phyloP scores from a whole-genome alignment of 2,113 vertebrate genomes.

The Cheirogaleus medius region DNA sequence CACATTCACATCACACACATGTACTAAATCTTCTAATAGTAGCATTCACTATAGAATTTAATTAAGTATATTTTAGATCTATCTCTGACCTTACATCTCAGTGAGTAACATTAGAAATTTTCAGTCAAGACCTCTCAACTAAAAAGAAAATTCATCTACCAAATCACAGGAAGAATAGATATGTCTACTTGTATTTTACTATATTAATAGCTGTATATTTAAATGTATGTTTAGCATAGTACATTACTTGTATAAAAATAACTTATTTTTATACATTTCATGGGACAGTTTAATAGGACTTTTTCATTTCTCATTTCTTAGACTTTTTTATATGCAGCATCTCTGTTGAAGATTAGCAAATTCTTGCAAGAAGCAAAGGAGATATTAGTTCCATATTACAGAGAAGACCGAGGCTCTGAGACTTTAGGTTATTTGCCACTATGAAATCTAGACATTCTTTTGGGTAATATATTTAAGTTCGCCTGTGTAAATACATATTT shows the following conservation, averaged over 20 bases:
- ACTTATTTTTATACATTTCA: background rate
- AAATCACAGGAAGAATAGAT: background rate
- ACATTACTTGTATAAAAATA: background rate
- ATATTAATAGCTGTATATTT: background rate
- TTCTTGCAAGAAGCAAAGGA: background rate
- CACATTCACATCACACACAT: background rate
- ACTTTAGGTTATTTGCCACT: background rate
- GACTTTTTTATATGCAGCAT: background rate
- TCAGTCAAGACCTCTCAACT: background rate
- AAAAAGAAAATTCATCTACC: background rate
- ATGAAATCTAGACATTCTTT: background rate
- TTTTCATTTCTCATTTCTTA: background rate
- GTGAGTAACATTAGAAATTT: slow-evolving; percentile 15
- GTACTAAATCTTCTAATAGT: background rate
- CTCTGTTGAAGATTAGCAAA: background rate
- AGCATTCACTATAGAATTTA: background rate
- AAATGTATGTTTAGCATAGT: background rate
- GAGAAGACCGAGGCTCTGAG: background rate
- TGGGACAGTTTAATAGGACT: background rate
- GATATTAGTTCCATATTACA: background rate
- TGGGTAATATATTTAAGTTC: background rate
- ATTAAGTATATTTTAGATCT: background rate
- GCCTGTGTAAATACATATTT: background rate
- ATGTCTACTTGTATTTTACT: background rate
- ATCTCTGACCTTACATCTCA: background rate